phyloP scores from a whole-genome alignment of 2,888 invertebrate genomes.

The Molorchus minor region DNA sequence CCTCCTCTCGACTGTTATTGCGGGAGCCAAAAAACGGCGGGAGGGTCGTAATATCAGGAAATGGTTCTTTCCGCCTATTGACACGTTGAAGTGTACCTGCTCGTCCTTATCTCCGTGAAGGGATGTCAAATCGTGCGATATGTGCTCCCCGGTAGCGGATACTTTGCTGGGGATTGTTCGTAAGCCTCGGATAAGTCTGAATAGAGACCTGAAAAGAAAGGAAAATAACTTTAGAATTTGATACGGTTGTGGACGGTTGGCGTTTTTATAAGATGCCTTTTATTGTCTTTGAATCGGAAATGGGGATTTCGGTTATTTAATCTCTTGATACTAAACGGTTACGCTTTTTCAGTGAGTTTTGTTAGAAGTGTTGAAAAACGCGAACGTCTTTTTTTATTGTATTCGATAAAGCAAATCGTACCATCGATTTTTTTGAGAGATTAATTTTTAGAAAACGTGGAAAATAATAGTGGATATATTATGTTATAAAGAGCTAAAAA shows the following conservation, averaged over 20 bases:
- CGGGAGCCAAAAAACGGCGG: slow-evolving; percentile 73
- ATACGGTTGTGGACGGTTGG: not conserved
- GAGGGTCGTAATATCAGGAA: slow-evolving; percentile 66
- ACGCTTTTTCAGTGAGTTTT: too few relatives aligned
- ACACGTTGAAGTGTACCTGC: slow-evolving; percentile 64
- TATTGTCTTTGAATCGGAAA: too few relatives aligned
- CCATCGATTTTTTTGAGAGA: too few relatives aligned
- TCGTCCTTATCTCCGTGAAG: slow-evolving; percentile 64
- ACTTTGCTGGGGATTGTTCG: slow-evolving; percentile 72
- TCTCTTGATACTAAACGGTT: too few relatives aligned
- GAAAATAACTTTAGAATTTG: slow-evolving; percentile 7
- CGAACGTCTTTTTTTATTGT: too few relatives aligned
- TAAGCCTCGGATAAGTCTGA: slow-evolving; percentile 66
- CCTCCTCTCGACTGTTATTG: slow-evolving; percentile 77
- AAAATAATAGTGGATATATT: too few relatives aligned
- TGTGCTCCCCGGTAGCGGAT: slow-evolving; percentile 64
- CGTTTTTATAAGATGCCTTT: not conserved
- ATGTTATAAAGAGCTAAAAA: too few relatives aligned
- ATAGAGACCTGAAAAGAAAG: slow-evolving; percentile 61
- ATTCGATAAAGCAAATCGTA: too few relatives aligned
- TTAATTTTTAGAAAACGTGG: too few relatives aligned
- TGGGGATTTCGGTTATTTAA: too few relatives aligned
- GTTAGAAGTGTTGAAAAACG: too few relatives aligned
- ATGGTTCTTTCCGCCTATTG: slow-evolving; percentile 58
- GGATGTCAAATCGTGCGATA: slow-evolving; percentile 62